Base-by-base conservation (phyloP, 2,888 invertebrate genomes). In the Ditula angustiorana region DNA sequence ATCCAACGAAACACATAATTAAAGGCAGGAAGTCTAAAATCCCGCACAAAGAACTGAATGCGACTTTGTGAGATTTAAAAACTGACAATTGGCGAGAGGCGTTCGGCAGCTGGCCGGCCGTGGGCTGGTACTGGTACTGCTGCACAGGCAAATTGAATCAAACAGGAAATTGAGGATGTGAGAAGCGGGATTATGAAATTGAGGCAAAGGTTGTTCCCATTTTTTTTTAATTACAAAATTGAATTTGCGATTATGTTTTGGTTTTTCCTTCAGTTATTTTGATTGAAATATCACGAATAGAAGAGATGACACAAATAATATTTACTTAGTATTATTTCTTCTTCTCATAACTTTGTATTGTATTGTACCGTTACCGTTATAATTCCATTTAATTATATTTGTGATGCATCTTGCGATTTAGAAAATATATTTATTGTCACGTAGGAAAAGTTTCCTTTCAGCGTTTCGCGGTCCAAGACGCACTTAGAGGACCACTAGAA, bases 1-100 rank as follows among this genome's bases (percentile, higher is more conserved):
- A 75, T 78, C 69, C 72, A 62, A 72, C 70, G 69, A 71, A 78
- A 79, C 79, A 77, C 84, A 81, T 84, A 85, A 84, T 84, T 86
- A 85, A 82, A 86, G 80, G 81, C 80, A 81, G 80, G 83, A 85
- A 81, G 79, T 78, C 71, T 71, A 74, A 74, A 74, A 72, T 53
- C 67, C 59, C 70, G 69, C 71, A 76, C 81, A 78, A 77, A 76
- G 76, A 74, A 72, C 68, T 78, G 74, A 77, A 77, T 78, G 76
- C 74, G 68, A 5, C 24, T 16, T 49, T 30, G 52, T 24, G 41
- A 16, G 37, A 56, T 52, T 74, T 74, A 72, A 71, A 74, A 76
- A 74, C 69, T 69, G 72, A 53, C 68, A 62, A 68, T 66, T 50
- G 52, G 50, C 62, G 57, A 5, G 8, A 13, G 49, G n/a, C 13